Evolutionary conservation across 2,888 invertebrate species (phyloP), one percentile per base, ranked within the genome.

Genomic region (Blastobasis lacticolella): DNA sequence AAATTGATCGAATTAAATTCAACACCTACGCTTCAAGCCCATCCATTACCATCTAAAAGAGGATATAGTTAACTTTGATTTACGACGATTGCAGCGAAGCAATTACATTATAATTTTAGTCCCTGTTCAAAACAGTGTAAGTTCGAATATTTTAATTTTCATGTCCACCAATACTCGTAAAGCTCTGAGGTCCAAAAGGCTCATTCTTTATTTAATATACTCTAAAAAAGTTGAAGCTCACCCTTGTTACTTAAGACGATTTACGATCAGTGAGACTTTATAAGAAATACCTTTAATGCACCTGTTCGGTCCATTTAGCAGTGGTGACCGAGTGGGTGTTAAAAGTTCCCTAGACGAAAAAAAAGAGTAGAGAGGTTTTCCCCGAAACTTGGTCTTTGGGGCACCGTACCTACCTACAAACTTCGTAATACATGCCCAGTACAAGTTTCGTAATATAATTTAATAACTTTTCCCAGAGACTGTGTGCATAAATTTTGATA

Each of bases 241-340:
- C 75, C 78, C 82, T 81, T 81, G 80, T 79, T 81, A 77, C 78
- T 78, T 73, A 75, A 70, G 74, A 72, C 78, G 74, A 81, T 83
- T 83, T 82, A 82, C 74, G 80, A 75, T 72, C 71, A 64, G 61
- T 67, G 57, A 57, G 69, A 71, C 65, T 75, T 77, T 71, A 71
- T 69, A 74, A 78, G 81, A 81, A 78, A 64, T 59, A 42, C 45
- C 54, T 79, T 78, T 64, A 72, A 78, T 78, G 76, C 82, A 83
- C 82, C 83, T 83, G 83, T 78, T 75, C 70, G 59, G 75, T 71
- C 77, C 75, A 78, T 78, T 82, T 78, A 75, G 75, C 76, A 61
- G 69, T 66, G 69, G 74, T 75, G 74, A 73, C 76, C 70, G 67
- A 62, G 62, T 66, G 54, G 51, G 55, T 57, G 55, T 57, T 59